A percentile compares a stretch with the other conserved stretches of the same genome.
phyloP scores from a whole-genome alignment of 2,888 invertebrate genomes.

The Nomada goodeniana region DNA sequence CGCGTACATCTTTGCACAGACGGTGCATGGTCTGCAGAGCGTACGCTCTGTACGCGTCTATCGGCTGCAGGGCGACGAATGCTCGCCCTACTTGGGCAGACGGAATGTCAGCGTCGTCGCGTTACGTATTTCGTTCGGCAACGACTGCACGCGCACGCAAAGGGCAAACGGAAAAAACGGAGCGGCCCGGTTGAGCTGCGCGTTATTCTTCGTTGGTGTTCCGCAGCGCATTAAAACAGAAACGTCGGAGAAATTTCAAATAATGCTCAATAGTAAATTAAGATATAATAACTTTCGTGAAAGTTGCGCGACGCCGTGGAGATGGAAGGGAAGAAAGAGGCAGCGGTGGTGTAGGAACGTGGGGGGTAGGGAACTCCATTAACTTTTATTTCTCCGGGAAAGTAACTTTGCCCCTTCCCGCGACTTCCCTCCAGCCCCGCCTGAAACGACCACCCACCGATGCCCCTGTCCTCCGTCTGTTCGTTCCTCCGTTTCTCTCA shows the following conservation, averaged over 20 bases:
- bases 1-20: no score
- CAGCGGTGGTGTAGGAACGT: conserved; percentile 42
- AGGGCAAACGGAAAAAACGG: background rate
- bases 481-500: conserved; percentile 41
- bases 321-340: conserved; percentile 58
- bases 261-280: conserved; percentile 82
- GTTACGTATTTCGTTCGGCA: no score
- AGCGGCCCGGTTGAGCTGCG: background rate
- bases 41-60: no score
- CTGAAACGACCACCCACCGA: conserved; percentile 44
- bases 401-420: conserved; percentile 75
- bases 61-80: no score
- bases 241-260: conserved; percentile 76
- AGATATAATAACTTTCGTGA: conserved; percentile 82
- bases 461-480: conserved; percentile 43
- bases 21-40: no score
- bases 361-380: conserved; percentile 80
- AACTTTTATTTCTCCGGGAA: conserved; percentile 83
- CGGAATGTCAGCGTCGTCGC: no score
- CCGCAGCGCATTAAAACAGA: conserved; percentile 71
- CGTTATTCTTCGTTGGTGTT: conserved; percentile 31
- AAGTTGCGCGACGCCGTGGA: conserved; percentile 74
- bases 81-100: no score
- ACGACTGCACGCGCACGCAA: background rate
- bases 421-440: conserved; percentile 11